A percentile compares a stretch with the other conserved stretches of the same genome.
phyloP scores from a whole-genome alignment of 2,113 vertebrate species.

The Hipposideros armiger region DNA sequence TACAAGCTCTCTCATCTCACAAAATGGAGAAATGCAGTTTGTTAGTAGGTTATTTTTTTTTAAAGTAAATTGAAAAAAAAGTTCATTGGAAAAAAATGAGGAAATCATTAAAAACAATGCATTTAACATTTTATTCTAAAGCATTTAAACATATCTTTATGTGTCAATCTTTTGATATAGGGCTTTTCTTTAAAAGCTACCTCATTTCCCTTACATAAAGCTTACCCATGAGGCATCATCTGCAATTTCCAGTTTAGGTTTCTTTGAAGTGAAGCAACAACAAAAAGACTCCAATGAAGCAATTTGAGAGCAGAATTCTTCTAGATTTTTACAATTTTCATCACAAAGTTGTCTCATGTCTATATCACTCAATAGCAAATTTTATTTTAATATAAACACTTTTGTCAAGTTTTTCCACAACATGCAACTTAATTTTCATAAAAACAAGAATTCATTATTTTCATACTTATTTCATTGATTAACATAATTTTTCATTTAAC shows the following conservation, averaged over 20 bases:
- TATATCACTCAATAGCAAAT: neutral
- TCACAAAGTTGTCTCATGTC: neutral
- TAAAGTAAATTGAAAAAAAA: neutral
- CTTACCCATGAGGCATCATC: neutral
- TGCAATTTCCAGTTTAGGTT: neutral
- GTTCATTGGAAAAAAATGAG: neutral
- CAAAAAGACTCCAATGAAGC: neutral
- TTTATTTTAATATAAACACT: neutral
- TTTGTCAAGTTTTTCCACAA: neutral
- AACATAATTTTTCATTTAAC: neutral
- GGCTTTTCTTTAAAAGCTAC: neutral
- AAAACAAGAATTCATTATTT: neutral
- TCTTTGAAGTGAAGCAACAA: neutral
- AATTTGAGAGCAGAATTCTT: neutral
- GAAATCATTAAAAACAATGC: neutral
- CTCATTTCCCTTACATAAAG: neutral
- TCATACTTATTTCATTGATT: neutral
- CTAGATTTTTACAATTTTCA: constrained; percentile 17
- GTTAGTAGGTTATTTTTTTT: neutral
- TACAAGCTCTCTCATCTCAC: neutral
- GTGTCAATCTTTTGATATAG: neutral
- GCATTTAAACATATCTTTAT: neutral
- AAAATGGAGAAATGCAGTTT: neutral
- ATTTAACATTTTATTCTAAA: constrained; percentile 43
- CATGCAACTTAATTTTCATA: constrained; percentile 20